Conservation (phyloP, 2,113 vertebrate species). For the Chauna torquata region DNA sequence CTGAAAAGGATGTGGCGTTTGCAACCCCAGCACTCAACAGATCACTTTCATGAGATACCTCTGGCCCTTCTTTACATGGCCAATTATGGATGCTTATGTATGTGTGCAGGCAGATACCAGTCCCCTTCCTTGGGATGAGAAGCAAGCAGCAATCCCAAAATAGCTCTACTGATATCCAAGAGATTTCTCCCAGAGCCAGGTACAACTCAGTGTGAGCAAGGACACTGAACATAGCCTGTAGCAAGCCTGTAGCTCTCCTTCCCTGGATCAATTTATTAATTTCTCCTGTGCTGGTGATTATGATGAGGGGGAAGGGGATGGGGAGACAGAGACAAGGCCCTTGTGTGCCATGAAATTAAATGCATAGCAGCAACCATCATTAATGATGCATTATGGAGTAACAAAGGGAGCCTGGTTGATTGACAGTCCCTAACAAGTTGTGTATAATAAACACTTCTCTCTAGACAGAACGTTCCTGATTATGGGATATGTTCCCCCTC, state of each 20-base stretch:
- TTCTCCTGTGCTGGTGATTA: conserved; percentile 31
- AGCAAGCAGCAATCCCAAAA: background rate
- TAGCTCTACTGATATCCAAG: background rate
- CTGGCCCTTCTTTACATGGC: background rate
- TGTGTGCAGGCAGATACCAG: background rate
- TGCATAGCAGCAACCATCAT: conserved; percentile 66
- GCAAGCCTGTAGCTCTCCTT: background rate
- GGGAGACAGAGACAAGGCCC: conserved; percentile 44
- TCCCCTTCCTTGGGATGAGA: background rate
- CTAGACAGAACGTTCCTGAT: conserved; percentile 56
- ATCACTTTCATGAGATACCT: background rate
- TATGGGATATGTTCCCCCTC: conserved; percentile 58
- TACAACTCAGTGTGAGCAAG: background rate
- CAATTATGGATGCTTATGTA: background rate
- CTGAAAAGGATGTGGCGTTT: background rate
- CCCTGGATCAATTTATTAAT: conserved; percentile 47
- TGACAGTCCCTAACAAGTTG: conserved; percentile 67
- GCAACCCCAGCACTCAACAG: background rate
- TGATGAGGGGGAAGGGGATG: conserved; percentile 16
- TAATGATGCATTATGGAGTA: conserved; percentile 69
- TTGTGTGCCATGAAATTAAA: conserved; percentile 67
- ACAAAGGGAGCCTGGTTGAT: conserved; percentile 59
- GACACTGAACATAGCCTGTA: background rate
- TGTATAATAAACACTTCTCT: conserved; percentile 67
- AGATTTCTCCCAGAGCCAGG: background rate